Evolutionary conservation across 1,140 invertebrate species (phyloP).

Genomic region (Drosophila nigromelanica): DNA sequence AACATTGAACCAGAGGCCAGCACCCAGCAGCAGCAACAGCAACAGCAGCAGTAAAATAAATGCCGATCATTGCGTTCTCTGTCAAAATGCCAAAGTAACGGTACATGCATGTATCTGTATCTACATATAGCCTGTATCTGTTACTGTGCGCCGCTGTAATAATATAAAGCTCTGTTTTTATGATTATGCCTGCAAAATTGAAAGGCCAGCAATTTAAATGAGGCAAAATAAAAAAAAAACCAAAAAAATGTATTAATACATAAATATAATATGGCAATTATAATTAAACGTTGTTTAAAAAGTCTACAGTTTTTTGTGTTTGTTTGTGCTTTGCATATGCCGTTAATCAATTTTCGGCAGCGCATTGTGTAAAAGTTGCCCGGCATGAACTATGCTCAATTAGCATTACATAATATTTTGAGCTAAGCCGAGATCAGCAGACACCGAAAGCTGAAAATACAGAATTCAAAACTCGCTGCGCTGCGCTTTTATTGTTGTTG

Average conservation of each 20-base stretch:
- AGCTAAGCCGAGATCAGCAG: background rate
- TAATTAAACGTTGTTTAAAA: conserved; percentile 14
- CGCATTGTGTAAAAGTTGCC: conserved; percentile 19
- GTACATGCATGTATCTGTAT: conserved; percentile 22
- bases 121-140: conserved; percentile 12
- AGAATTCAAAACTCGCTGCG: conserved; percentile 17
- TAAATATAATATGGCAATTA: conserved; percentile 34
- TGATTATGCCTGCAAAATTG: conserved; percentile 27
- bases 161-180: conserved; percentile 34
- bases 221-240: conserved; percentile 1
- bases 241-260: conserved; percentile 17
- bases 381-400: conserved; percentile 4
- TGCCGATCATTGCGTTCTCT: conserved; percentile 33
- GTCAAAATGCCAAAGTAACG: conserved; percentile 48
- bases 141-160: conserved; percentile 5
- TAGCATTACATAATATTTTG: conserved; percentile 14
- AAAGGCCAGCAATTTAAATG: conserved; percentile 32
- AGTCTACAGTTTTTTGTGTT: background rate
- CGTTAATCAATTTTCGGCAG: conserved; percentile 20
- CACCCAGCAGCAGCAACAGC: conserved; percentile 5
- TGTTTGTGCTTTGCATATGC: conserved; percentile 7
- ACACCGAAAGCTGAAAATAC: background rate
- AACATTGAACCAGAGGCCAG: conserved; percentile 50
- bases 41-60: conserved; percentile 15
- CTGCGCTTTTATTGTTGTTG: conserved; percentile 14